Conservation (phyloP, 2,888 invertebrate genomes). For the Pandemis cinnamomeana region DNA sequence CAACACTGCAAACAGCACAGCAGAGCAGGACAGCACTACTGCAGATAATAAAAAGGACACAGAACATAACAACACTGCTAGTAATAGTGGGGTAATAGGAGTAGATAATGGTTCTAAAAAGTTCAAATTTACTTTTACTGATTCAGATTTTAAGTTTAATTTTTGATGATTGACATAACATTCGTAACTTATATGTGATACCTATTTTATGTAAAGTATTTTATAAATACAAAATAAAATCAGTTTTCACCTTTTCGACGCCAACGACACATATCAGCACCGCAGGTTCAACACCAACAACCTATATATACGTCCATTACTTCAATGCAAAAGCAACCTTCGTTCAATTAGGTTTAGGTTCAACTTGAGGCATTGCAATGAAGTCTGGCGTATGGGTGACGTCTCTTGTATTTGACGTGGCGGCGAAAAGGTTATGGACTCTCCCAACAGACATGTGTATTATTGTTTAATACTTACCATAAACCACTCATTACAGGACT, state of each 20-base stretch:
- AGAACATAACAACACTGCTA: constrained; percentile 46
- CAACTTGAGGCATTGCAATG: too few relatives aligned
- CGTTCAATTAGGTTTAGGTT: too few relatives aligned
- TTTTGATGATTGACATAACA: constrained; percentile 68
- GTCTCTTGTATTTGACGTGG: too few relatives aligned
- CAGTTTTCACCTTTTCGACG: too few relatives aligned
- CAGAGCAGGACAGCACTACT: constrained; percentile 38
- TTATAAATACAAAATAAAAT: neutral
- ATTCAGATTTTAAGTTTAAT: constrained; percentile 87
- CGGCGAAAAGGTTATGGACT: neutral
- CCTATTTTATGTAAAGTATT: neutral
- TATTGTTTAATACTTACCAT: too few relatives aligned
- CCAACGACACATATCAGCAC: too few relatives aligned
- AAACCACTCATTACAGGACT: too few relatives aligned
- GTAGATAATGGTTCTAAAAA: constrained; percentile 50
- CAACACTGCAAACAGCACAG: constrained; percentile 42
- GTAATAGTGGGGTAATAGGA: constrained; percentile 46
- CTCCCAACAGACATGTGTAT: neutral
- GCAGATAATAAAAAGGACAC: constrained; percentile 40
- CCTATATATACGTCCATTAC: too few relatives aligned
- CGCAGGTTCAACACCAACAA: too few relatives aligned
- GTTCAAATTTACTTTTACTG: constrained; percentile 75
- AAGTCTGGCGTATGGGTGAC: too few relatives aligned
- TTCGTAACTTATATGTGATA: too few relatives aligned
- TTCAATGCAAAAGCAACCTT: too few relatives aligned